These are phyloP conservation scores for Rhagium mordax DNA, from an alignment of 2,888 invertebrate genomes.

Conservation along the genomic window DNA sequence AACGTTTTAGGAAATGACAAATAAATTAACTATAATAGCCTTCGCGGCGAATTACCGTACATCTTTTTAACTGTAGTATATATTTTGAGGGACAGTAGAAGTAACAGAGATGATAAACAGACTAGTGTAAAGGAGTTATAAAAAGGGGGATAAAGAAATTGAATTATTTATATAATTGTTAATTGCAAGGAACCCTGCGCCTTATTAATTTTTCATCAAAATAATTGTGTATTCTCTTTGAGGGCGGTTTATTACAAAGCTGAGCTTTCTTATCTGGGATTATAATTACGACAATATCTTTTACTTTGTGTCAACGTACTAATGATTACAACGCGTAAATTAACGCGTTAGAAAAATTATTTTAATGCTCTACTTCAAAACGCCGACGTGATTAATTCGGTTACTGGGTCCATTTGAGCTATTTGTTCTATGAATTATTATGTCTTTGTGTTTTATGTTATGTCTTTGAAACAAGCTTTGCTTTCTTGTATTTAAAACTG, in stretches of 20 bases:
- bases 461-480: too few relatives aligned
- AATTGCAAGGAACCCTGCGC: not conserved
- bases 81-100: not conserved
- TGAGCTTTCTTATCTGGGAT: not conserved
- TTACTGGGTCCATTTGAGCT: too few relatives aligned
- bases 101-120: not conserved
- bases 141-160: not conserved
- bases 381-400: too few relatives aligned
- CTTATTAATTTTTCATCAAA: not conserved
- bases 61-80: not conserved
- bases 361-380: too few relatives aligned
- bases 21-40: conserved; percentile 18
- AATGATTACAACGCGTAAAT: too few relatives aligned
- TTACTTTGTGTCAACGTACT: not conserved
- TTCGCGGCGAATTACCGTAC: not conserved
- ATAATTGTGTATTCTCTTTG: not conserved
- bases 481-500: too few relatives aligned
- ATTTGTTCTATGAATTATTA: too few relatives aligned
- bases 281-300: not conserved
- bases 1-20: not conserved
- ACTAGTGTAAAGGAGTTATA: not conserved
- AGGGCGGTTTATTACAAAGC: not conserved
- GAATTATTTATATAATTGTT: not conserved
- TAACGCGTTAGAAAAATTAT: too few relatives aligned
- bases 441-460: too few relatives aligned